phyloP scores from a whole-genome alignment of 37 sponge, comb jelly and placozoan genomes.

The Hormiphora californensis region DNA sequence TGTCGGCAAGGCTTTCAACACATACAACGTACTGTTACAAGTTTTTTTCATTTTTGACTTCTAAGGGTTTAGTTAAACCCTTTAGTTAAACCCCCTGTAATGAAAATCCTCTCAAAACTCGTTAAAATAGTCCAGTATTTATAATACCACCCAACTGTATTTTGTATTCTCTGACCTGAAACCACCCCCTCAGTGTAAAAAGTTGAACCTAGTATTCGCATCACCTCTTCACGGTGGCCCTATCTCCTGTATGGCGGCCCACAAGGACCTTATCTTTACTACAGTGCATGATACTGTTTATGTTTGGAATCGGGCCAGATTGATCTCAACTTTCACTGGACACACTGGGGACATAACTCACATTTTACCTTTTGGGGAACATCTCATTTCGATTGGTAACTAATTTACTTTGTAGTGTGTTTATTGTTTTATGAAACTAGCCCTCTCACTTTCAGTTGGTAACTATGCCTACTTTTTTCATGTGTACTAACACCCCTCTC shows the following conservation, averaged over 20 bases:
- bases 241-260: not conserved
- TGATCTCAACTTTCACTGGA: conserved; percentile 54
- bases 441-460: not conserved
- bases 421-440: not conserved
- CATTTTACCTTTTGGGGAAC: conserved; percentile 76
- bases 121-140: not conserved
- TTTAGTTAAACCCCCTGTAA: not conserved
- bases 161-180: not conserved
- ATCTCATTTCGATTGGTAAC: conserved; percentile 77
- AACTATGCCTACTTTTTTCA: not conserved
- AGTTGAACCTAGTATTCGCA: not conserved
- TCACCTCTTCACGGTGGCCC: not conserved
- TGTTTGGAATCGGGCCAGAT: not conserved
- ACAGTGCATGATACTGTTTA: not conserved
- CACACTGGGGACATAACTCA: conserved; percentile 58
- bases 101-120: not conserved
- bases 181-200: not conserved
- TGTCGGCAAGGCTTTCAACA: conserved; percentile 50
- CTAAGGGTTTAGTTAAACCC: not conserved
- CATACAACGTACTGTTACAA: conserved; percentile 54
- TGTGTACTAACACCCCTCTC: not conserved
- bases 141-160: not conserved
- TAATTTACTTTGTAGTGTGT: no score
- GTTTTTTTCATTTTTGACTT: no score
- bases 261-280: not conserved